phyloP scores from a whole-genome alignment of 1,140 invertebrate genomes.

The Rhynchophorus ferrugineus region DNA sequence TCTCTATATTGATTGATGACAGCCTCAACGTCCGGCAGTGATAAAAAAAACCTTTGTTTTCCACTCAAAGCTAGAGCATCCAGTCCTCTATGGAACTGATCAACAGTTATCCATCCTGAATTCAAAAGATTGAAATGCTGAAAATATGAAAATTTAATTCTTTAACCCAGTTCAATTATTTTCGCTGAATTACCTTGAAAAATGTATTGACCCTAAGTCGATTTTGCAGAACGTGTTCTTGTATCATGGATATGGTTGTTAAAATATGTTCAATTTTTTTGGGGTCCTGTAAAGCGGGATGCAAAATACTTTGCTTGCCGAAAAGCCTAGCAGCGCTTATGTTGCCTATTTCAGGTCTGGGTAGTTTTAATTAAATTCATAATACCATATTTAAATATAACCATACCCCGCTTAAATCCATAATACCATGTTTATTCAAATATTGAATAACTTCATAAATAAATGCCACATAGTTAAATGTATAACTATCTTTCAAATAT shows the following conservation, averaged over 20 bases:
- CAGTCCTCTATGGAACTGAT: conserved; percentile 57
- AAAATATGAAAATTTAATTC: no score
- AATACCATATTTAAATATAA: not conserved
- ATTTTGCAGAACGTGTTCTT: conserved; percentile 52
- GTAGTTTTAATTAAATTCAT: conserved; percentile 40
- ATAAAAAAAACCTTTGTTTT: conserved; percentile 45
- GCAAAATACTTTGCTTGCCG: conserved; percentile 48
- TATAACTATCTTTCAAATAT: conserved; percentile 61
- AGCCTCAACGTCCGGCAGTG: conserved; percentile 49
- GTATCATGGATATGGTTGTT: conserved; percentile 47
- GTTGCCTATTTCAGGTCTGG: conserved; percentile 53
- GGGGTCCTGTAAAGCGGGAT: conserved; percentile 46
- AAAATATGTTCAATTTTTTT: conserved; percentile 39
- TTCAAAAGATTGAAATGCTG: conserved; percentile 57
- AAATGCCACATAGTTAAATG: conserved; percentile 65
- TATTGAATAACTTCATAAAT: conserved; percentile 47
- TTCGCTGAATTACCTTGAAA: conserved; percentile 50
- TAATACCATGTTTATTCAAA: conserved; percentile 50
- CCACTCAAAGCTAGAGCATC: conserved; percentile 53
- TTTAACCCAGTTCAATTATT: not conserved
- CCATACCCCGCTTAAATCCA: conserved; percentile 47
- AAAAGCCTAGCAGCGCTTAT: conserved; percentile 45
- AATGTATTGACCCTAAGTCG: conserved; percentile 54
- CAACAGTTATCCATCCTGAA: conserved; percentile 52
- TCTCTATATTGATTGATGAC: conserved; percentile 55